Base-by-base conservation (phyloP, 2,113 vertebrate genomes). In the Delphinus delphis region DNA sequence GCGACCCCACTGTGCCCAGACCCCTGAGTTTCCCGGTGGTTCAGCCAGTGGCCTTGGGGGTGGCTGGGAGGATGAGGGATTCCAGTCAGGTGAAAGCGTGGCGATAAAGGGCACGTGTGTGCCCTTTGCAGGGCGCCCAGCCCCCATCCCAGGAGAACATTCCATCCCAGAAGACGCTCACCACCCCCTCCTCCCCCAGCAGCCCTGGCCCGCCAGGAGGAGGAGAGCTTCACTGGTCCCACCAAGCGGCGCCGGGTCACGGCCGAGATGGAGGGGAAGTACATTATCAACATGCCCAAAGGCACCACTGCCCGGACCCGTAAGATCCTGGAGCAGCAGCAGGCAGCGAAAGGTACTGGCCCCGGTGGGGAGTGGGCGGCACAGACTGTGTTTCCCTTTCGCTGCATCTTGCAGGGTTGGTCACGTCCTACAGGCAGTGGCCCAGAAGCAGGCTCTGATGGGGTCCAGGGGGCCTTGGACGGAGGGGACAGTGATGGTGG, bases 201-300 rank as follows among this genome's bases (percentile, higher is more conserved):
- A 99, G 99, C 98, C 47, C 80, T 99, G 77, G 98, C 98, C 80
- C 96, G 97, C 33, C 95, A 96, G 6, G 99, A 98, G 1, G 99
- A 99, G 0, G 99, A 99, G 67, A 98, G 98, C 53, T 98, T 98
- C 21, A 90, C 92, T 20, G 73, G 98, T 14, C 97, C 99, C 0
- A 97, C 98, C 71, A 99, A 99, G 98, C 98, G 97, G 97, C 98
- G 99, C 10, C 98, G 99, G 0, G 99, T 99, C 86, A 99, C 99
- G 0, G 99, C 99, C 0, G 99, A 99, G 98, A 99, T 99, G 99
- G 99, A 99, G 97, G 99, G 99, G 86, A 99, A 99, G 92, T 99
- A 99, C 98, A 99, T 99, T 92, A 99, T 99, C 98, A 99, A 99
- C 98, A 99, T 99, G 99, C 99, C 99, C 96, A 99, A 99, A 98